Percentiles rank a stretch among this genome's conserved stretches.
phyloP scores from a whole-genome alignment of 2,113 vertebrate genomes.

The Clarias macrocephalus region DNA sequence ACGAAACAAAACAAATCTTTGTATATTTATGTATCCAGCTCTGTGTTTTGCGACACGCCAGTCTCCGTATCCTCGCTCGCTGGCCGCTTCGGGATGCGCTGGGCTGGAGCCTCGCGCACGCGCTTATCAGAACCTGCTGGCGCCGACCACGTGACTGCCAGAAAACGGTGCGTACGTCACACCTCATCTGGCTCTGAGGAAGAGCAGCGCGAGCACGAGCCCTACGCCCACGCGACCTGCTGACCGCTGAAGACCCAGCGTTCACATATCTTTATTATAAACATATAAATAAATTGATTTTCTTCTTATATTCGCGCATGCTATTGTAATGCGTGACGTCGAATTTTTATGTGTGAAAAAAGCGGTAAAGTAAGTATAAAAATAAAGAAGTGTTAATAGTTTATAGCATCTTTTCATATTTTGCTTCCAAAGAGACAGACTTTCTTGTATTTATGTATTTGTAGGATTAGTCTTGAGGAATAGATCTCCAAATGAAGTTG shows the following conservation, averaged over 20 bases:
- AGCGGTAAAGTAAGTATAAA: too few species aligned
- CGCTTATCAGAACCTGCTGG: conserved; percentile 66
- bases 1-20: not conserved
- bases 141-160: conserved; percentile 70
- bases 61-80: not conserved
- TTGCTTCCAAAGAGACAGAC: too few species aligned
- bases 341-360: not conserved
- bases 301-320: not conserved
- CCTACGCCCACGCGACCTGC: not conserved
- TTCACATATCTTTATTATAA: not conserved
- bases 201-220: not conserved
- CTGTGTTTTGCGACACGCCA: not conserved
- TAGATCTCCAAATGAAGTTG: too few species aligned
- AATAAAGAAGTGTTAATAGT: too few species aligned
- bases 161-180: conserved; percentile 69
- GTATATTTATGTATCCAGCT: not conserved
- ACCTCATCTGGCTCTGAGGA: conserved; percentile 30
- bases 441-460: too few species aligned
- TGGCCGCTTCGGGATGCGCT: conserved; percentile 57
- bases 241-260: not conserved
- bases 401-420: too few species aligned
- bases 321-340: not conserved
- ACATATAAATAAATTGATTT: not conserved
- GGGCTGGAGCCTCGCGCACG: conserved; percentile 43
- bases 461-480: too few species aligned